Evolutionary conservation across 2,113 vertebrate species (phyloP).

Genomic region (Datnioides undecimradiatus): DNA sequence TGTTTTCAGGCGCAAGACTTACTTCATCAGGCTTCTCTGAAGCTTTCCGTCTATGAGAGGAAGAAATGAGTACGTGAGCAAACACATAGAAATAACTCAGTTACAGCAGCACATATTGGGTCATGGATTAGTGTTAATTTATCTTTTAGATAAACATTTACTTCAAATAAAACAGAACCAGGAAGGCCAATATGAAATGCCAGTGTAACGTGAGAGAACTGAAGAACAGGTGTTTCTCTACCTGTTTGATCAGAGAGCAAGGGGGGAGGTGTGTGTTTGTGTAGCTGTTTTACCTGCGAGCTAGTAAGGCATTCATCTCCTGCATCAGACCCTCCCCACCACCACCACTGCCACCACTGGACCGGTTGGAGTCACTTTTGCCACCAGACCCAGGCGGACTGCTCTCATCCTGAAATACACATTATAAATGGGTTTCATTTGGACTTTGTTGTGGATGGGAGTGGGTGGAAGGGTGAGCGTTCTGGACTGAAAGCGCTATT

Average conservation of each 20-base stretch:
- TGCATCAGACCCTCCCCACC: slow-evolving; percentile 95
- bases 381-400: slow-evolving; percentile 90
- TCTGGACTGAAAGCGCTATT: not conserved
- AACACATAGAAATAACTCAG: slow-evolving; percentile 6
- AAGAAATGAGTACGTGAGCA: slow-evolving; percentile 18
- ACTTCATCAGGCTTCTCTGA: slow-evolving; percentile 95
- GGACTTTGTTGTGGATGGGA: no score
- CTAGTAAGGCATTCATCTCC: slow-evolving; percentile 99
- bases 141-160: not conserved
- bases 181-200: not conserved
- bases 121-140: not conserved
- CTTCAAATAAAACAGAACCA: not conserved
- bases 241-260: not conserved
- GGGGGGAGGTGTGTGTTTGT: not conserved
- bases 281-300: slow-evolving; percentile 89
- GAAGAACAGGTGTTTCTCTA: not conserved
- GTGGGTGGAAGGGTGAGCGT: no score
- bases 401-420: slow-evolving; percentile 90
- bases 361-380: slow-evolving; percentile 95
- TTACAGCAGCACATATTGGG: not conserved
- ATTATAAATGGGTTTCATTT: slow-evolving; percentile 7
- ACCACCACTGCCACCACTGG: slow-evolving; percentile 93
- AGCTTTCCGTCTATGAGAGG: slow-evolving; percentile 92
- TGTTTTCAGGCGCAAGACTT: slow-evolving; percentile 22
- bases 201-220: not conserved